These are phyloP conservation scores for Liodrosophila aerea DNA, from an alignment of 2,888 invertebrate species.

Conservation along the genomic window DNA sequence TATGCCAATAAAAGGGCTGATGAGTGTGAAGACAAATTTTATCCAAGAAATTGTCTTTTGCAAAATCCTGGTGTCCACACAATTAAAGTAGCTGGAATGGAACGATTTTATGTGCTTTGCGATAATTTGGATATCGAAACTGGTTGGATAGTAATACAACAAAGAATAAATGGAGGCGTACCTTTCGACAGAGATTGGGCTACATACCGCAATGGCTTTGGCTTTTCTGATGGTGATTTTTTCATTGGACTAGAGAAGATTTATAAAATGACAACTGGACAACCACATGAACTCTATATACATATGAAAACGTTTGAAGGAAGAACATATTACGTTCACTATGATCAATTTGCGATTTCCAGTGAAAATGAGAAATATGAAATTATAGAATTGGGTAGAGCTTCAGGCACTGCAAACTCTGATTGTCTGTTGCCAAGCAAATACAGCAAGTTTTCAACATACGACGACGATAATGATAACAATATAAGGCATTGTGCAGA, in stretches of 20 bases:
- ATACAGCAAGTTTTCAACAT: not conserved
- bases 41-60: no score
- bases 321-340: not conserved
- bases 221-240: not conserved
- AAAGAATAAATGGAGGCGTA: not conserved
- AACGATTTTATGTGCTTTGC: no score
- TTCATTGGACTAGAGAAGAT: slow-evolving; percentile 2
- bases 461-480: not conserved
- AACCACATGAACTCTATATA: not conserved
- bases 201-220: not conserved
- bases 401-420: not conserved
- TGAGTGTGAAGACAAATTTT: no score
- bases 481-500: not conserved
- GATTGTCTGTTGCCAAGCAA: not conserved
- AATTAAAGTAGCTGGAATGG: no score
- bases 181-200: not conserved
- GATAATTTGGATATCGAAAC: no score
- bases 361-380: not conserved
- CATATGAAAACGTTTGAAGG: not conserved
- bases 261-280: not conserved
- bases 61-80: no score
- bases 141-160: not conserved
- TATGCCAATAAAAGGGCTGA: no score
- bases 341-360: not conserved
- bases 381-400: not conserved